Conservation (phyloP, 2,888 invertebrate genomes). For the Metellina segmentata region DNA sequence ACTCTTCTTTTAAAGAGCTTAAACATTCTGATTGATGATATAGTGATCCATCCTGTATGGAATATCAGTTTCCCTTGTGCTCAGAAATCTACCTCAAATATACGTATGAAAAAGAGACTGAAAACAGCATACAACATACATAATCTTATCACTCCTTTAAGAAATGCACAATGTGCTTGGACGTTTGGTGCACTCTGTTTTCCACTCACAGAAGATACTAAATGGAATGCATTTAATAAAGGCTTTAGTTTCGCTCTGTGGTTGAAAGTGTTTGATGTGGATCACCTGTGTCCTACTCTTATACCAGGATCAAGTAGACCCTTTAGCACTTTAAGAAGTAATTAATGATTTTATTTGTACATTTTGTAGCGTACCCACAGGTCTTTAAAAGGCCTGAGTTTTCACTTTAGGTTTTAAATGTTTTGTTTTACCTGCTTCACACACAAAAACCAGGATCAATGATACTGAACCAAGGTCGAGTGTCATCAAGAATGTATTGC, state of each 20-base stretch:
- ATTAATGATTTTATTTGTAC: background rate
- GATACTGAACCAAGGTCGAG: too few relatives aligned
- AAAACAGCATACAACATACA: slow-evolving; percentile 45
- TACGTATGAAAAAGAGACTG: slow-evolving; percentile 53
- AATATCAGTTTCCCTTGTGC: slow-evolving; percentile 53
- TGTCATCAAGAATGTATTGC: too few relatives aligned
- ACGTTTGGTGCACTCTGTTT: slow-evolving; percentile 47
- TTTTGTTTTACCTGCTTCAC: too few relatives aligned
- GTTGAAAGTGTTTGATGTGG: slow-evolving; percentile 41
- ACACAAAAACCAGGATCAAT: too few relatives aligned
- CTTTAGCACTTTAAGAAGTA: slow-evolving; percentile 24
- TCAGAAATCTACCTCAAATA: background rate
- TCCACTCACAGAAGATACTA: slow-evolving; percentile 65
- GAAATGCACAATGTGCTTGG: slow-evolving; percentile 54
- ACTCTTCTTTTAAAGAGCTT: slow-evolving; percentile 56
- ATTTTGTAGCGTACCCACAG: too few relatives aligned
- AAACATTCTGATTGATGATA: slow-evolving; percentile 47
- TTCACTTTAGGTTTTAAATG: too few relatives aligned
- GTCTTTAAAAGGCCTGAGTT: too few relatives aligned
- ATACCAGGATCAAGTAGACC: background rate
- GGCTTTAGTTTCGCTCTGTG: slow-evolving; percentile 61
- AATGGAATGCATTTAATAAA: slow-evolving; percentile 62
- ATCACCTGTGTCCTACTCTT: slow-evolving; percentile 27
- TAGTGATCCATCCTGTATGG: slow-evolving; percentile 39
- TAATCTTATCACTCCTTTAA: background rate